Base-by-base conservation (phyloP, 1,140 invertebrate genomes). In the Ceratitis capitata region DNA sequence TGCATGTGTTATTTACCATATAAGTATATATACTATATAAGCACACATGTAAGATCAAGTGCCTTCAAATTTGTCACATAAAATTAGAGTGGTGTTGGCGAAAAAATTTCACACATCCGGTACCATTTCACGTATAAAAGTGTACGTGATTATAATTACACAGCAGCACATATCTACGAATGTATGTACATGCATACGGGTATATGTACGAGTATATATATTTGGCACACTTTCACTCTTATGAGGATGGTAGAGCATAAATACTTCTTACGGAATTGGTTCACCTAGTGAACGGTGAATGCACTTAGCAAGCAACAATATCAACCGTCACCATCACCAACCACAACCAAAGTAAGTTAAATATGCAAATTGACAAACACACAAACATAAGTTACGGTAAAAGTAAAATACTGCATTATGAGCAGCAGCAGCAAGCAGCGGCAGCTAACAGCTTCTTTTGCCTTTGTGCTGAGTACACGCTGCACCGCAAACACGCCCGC, bases 21-120 rank as follows among this genome's bases (percentile, higher is more conserved):
- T 39, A 39, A 45, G n/a, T 61, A 29, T 58, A 26, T 12, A 58
- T 61, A 26, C n/a, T 26, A 26, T 42, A 19, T 45, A 45, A 6
- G 0, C 10, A 3, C 26, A 64, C 14, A 78, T 14, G 39, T n/a
- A n/a, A 12, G 14, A 14, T 7, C 39, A 78, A 14, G 9, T 39
- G 12, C 14, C n/a, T 35, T 69, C 9, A 14, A 12, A 45, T 45
- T 19, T 26, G n/a, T 16, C 35, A 3, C 35, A 19, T 10, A 7
- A 69, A 69, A 69, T 69, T 69, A 19, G 10, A 64, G 10, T 32
- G 16, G 26, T 29, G 10, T 39, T 16, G 32, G 19, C 69, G 39
- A 14, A 78, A 42, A 78, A 47, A 19, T 78, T 78, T 78, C 69
- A 0, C 39, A 78, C 69, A 78, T 78, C 69, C 69, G 69, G 32